These are phyloP conservation scores for Nothobranchius furzeri DNA, from an alignment of 2,113 vertebrate species.

Conservation along the genomic window DNA sequence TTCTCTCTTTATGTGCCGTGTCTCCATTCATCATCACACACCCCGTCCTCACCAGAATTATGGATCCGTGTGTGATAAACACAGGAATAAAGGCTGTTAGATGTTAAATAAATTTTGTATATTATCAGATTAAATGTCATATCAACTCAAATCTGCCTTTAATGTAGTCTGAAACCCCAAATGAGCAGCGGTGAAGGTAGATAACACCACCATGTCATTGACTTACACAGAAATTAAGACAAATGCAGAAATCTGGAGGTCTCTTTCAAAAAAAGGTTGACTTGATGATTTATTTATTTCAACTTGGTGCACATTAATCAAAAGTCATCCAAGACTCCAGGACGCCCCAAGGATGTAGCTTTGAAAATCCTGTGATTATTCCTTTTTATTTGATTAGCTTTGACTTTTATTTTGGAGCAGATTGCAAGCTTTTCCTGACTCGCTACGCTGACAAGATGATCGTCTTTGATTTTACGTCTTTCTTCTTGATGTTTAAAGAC, in stretches of 20 bases:
- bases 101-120: conserved; percentile 66
- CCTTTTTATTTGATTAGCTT: conserved; percentile 10
- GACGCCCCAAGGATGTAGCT: neutral
- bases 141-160: conserved; percentile 48
- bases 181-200: conserved; percentile 17
- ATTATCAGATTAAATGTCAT: conserved; percentile 71
- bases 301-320: conserved; percentile 12
- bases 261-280: neutral
- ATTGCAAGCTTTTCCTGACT: conserved; percentile 10
- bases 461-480: conserved; percentile 32
- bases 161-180: conserved; percentile 1
- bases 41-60: conserved; percentile 37
- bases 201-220: conserved; percentile 14
- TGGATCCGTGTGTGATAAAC: conserved; percentile 59
- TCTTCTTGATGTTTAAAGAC: conserved; percentile 20
- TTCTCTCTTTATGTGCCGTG: conserved; percentile 17
- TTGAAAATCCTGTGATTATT: conserved; percentile 13
- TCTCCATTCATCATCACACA: neutral
- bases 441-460: conserved; percentile 8
- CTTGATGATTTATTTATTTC: conserved; percentile 3
- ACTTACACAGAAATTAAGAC: conserved; percentile 19
- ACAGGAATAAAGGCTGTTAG: conserved; percentile 62
- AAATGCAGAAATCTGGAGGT: conserved; percentile 8
- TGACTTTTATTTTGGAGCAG: conserved; percentile 18
- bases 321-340: neutral